Base-by-base conservation (phyloP, 2,797 vertebrate genomes). In the Melanotaenia trifasciata region DNA sequence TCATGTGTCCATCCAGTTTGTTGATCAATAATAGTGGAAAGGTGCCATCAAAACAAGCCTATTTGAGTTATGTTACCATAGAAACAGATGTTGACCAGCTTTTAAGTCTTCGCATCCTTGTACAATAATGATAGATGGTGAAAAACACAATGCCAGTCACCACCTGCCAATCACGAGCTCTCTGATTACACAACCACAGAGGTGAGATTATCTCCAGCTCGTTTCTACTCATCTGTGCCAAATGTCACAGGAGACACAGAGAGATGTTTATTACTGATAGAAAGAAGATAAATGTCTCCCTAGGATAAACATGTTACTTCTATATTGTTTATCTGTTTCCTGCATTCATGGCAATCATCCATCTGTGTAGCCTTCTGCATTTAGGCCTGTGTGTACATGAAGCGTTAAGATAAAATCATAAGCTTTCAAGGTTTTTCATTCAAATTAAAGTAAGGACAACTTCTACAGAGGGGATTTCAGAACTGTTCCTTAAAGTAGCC, bases 141-240 rank as follows among this genome's bases (percentile, higher is more conserved):
- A 45, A n/a, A 3, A 57, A 43, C 69, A 73, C 65, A 64, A 59
- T 79, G 54, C 12, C 53, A 36, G 43, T 79, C 57, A 45, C 59
- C 56, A 68, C 57, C 74, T 79, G 78, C 64, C 81, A 81, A 8
- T 84, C 86, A 75, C 43, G 45, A 5, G 0, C 58, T 53, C 74
- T 59, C 76, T 4, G 54, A 71, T 84, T 82, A 74, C 70, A 78
- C 58, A 83, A 67, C 71, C 72, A 51, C 53, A 4, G 24, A n/a
- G 28, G 56, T 26, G 70, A 76, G 62, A 83, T 84, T 77, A 84
- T 87, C 70, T 76, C 64, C 66, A 79, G 78, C 78, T 79, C n/a
- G 24, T 76, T 74, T 74, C 76, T 70, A 45, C 67, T 85, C 50
- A 74, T 80, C 83, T 78, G 72, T 51, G 8, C 79, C 79, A 88